Evolutionary conservation across 2,888 invertebrate species (phyloP), one percentile per base, ranked within the genome.

Genomic region (Xanthia togata): DNA sequence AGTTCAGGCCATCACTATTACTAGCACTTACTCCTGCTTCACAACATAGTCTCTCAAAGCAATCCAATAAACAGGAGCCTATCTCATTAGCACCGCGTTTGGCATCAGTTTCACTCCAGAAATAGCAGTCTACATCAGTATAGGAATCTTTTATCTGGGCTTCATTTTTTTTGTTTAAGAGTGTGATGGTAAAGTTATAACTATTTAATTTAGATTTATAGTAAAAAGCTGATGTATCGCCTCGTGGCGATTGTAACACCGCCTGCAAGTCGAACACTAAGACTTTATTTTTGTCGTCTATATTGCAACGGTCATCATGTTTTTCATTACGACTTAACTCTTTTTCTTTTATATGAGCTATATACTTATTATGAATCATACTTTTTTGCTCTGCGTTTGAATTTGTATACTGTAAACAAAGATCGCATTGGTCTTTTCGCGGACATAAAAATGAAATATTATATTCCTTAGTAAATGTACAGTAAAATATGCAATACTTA

Each of bases 151-250:
- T 55, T 41, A 70, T 59, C 9, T 59, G 59, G 44, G 8, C 70
- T 9, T 70, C 70, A 70, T 44, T 44, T 70, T 70, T 70, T 70
- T 59, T 70, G 44, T 70, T 70, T n/a, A n/a, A n/a, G n/a, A n/a
- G n/a, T n/a, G n/a, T n/a, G n/a, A n/a, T n/a, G n/a, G n/a, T n/a
- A n/a, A n/a, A n/a, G n/a, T n/a, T n/a, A n/a, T n/a, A n/a, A n/a
- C n/a, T n/a, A n/a, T n/a, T n/a, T n/a, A n/a, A 14, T 59, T 31
- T 70, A 0, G 70, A 70, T 70, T 70, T 70, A 47, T 70, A 60
- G 9, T 70, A 59, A 59, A 70, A 44, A 23, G 44, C 41, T 70
- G 70, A 70, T 44, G 70, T 59, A 31, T 70, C 23, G 14, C 70
- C 70, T 17, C 59, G 8, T 47, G 59, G 70, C 44, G 59, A 44